Evolutionary conservation across 1,140 invertebrate genomes (phyloP), one percentile per base, ranked within the genome.

Genomic region (Idris sp.): DNA sequence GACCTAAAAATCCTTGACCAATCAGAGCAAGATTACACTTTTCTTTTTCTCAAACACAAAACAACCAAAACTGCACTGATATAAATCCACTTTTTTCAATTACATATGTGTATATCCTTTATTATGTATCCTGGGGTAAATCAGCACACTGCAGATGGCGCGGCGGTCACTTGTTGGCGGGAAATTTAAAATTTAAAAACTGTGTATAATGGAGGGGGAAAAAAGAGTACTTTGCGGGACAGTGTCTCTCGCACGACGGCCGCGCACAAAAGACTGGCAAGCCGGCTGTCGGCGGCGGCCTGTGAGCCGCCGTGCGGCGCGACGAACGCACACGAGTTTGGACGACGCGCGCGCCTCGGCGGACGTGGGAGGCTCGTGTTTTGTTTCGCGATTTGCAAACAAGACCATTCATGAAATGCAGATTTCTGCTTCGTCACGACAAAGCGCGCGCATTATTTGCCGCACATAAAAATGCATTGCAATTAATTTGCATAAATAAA

Each of bases 201-300:
- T 8, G 22, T 10, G 30, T 30, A 0, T 19, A 38, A 33, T 11
- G 5, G 8, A 6, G 9, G 18, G 0, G n/a, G 19, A 14, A 2
- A 9, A 31, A 49, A 33, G 22, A 33, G 10, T 11, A n/a, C 28
- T 26, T 28, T 15, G 5, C 44, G 18, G 26, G 16, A 67, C 25
- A 13, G 22, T 35, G 14, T 46, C 54, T 36, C 46, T 76, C 43
- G 43, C 65, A 61, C 64, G 44, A 8, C 56, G 77, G 61, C 71
- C 74, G 71, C 74, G 74, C 77, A 76, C 74, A 72, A 79, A 78
- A 74, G 74, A 74, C 77, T 79, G 77, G 49, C 62, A 25, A n/a
- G 56, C 58, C 56, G 43, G 51, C 31, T 62, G 48, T 38, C 53
- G 31, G 44, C 44, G 46, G 22, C 44, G 41, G 28, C 14, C 38